Evolutionary conservation across 2,113 vertebrate genomes (phyloP), one percentile per base, ranked within the genome.

Genomic region (Myocastor coypus): DNA sequence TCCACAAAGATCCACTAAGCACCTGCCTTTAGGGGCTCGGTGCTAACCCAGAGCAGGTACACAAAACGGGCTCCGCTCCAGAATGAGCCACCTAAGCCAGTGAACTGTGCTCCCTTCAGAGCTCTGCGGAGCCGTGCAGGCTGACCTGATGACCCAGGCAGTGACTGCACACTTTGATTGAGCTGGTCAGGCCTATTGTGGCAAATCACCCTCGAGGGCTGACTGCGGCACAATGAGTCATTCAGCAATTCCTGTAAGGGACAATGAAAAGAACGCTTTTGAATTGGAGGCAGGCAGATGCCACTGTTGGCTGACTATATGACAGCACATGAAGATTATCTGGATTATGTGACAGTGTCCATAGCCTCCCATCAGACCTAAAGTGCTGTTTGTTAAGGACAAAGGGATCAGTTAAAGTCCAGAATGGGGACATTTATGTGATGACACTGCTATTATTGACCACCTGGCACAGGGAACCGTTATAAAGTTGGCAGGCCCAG

Each of bases 111-210:
- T 40, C 95, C 87, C 92, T 95, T 84, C 75, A 94, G 59, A 92
- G 86, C 94, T 94, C 97, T 34, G 94, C 91, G 32, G 91, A 92
- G 93, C 71, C 93, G 50, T 97, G 92, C 97, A 96, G 87, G 92
- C 97, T 69, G 97, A 99, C 98, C 77, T 98, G 99, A 99, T 99
- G 99, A 99, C 98, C 97, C 97, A 96, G 97, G 97, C 89, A 96
- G 97, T 28, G 91, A 96, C 98, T 97, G 97, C 97, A 95, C 87
- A 32, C 92, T 97, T 97, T 98, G 97, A 98, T 98, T 98, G 98
- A 98, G 97, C 98, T 98, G 98, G 98, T 98, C 98, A 98, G 98
- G 64, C 96, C 94, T 92, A 97, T 98, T 99, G 99, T 99, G 84
- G 90, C 97, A 52, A 91, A 97, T 98, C 98, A 98, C 98, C 98